These are phyloP conservation scores for Alcedo atthis DNA, from an alignment of 2,797 vertebrate species.

Conservation along the genomic window DNA sequence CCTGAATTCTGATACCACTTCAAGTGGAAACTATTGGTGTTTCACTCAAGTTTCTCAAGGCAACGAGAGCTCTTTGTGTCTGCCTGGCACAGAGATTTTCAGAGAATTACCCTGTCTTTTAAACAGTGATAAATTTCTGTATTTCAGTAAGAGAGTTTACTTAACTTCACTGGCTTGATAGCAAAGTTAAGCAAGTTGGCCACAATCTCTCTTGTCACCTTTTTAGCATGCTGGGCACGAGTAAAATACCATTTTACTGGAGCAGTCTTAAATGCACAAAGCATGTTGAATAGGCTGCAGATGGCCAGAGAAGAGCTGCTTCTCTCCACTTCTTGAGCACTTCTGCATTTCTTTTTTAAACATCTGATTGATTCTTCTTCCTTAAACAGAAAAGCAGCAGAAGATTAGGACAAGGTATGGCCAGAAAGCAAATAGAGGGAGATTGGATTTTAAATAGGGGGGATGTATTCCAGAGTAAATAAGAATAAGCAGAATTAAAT, in stretches of 20 bases:
- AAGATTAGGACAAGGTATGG: constrained; percentile 5
- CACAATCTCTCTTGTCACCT: constrained; percentile 9
- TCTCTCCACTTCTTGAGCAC: background rate
- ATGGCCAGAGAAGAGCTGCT: background rate
- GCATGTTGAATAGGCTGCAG: background rate
- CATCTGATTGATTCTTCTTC: background rate
- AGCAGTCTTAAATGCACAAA: background rate
- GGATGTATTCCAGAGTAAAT: background rate
- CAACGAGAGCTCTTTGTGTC: background rate
- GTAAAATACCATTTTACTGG: background rate
- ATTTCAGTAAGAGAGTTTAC: background rate
- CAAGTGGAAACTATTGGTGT: background rate
- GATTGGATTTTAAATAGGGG: background rate
- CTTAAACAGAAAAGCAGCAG: background rate
- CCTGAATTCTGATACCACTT: constrained; percentile 4
- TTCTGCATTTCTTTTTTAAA: background rate
- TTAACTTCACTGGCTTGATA: background rate
- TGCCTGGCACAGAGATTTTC: background rate
- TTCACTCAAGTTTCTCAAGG: background rate
- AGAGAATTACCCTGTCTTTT: background rate
- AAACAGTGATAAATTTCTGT: background rate
- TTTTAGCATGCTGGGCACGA: background rate
- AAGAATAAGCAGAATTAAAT: background rate
- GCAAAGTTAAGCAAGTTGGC: constrained; percentile 3
- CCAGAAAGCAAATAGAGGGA: background rate